Conservation (phyloP, 2,797 vertebrate species). For the Tangara arthus region DNA sequence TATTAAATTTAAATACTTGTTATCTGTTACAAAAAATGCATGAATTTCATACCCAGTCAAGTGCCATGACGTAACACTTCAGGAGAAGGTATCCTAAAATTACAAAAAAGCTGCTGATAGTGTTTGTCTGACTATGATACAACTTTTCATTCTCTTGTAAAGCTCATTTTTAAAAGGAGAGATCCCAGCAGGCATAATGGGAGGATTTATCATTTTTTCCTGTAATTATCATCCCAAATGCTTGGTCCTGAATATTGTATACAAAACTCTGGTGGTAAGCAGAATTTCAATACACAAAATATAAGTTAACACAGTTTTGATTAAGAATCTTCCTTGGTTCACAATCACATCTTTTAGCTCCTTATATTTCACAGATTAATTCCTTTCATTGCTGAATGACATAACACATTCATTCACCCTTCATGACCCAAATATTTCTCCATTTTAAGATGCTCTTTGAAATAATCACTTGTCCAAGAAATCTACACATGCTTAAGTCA, state of each 20-base stretch:
- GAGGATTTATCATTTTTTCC: slow-evolving; percentile 15
- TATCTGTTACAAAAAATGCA: slow-evolving; percentile 16
- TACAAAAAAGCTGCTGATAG: neutral
- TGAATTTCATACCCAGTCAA: neutral
- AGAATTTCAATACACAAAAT: neutral
- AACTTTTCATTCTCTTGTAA: neutral
- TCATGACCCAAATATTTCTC: neutral
- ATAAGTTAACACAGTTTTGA: neutral
- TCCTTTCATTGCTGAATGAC: neutral
- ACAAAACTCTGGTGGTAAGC: neutral
- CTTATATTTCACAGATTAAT: neutral
- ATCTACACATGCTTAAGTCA: neutral
- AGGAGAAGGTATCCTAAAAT: neutral
- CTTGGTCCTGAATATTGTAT: neutral
- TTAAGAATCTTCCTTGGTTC: neutral
- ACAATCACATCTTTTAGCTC: neutral
- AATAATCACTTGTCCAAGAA: neutral
- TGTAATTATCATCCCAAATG: neutral
- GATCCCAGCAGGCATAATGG: neutral
- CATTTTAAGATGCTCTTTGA: neutral
- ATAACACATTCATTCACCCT: neutral
- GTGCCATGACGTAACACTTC: neutral
- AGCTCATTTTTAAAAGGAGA: neutral
- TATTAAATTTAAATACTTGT: neutral
- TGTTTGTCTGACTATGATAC: neutral